Evolutionary conservation across 1,140 invertebrate genomes (phyloP), one percentile per base, ranked within the genome.

Genomic region (Rhopalosiphum maidis): DNA sequence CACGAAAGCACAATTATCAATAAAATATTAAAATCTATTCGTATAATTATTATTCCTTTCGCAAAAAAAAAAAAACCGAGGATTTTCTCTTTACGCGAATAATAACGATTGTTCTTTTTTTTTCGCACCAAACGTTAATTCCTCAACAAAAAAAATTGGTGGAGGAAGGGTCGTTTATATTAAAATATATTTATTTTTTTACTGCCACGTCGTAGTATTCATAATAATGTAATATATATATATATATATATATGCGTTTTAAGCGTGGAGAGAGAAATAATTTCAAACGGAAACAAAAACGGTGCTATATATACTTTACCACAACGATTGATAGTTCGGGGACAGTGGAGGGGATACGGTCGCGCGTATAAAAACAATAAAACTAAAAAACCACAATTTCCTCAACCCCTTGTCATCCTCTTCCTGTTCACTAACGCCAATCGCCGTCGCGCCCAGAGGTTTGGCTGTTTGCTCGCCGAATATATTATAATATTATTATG

Each of bases 1-100:
- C 11, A 86, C 25, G 25, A 22, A 11, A 11, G 41, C 25, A 4
- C 85, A 23, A 41, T 41, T 43, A 22, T 41, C 23, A 43, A 46
- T 86, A 86, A 86, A 86, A 86, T 46, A 86, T 86, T 86, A 86
- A 86, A 86, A 86, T 86, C 85, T 43, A 86, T 25, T 86, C 85
- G 25, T 43, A 25, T 30, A 68, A 68, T 68, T 68, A 43, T 46
- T 86, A 25, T 86, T 86, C 30, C 11, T 51, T 51, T n/a, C 9
- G 37, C 15, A 37, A 37, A 83, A 86, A 46, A 43, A 86, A 43
- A 41, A 43, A 25, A 41, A 21, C 22, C 23, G 41, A 86, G 3
- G 8, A 48, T 48, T 87, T 48, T 87, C 41, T 43, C 41, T 85
- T 85, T 25, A 11, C 43, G 43, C 25, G 43, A 87, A 87, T 86